Evolutionary conservation across 2,797 vertebrate genomes (phyloP), one percentile per base, ranked within the genome.

Genomic region (Acanthurus lineatus): DNA sequence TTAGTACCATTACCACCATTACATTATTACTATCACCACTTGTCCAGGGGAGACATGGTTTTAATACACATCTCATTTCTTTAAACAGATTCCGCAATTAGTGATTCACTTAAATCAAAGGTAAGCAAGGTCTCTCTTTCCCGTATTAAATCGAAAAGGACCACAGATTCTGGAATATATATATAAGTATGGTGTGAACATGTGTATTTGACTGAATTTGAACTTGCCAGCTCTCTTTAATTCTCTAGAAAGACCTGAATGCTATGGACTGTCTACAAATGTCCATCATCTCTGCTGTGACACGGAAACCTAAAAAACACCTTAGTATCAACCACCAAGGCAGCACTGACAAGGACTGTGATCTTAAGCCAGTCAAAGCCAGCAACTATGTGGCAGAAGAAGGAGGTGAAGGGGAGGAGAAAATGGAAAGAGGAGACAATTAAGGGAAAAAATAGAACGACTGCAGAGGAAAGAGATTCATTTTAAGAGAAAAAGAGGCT

Each of bases 251-350:
- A 92, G 97, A 97, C 40, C 90, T 92, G 12, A 96, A 93, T 66
- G 81, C 95, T 90, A 95, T 92, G 90, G 97, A 97, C 89, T 96
- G 97, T 92, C 96, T 97, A 79, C 88, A 96, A 89, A 95, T 95
- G 92, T 97, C 97, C 87, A 96, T 98, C 86, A 96, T 97, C 59
- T 97, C 96, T 0, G 97, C 96, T 0, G 95, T 97, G 73, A 96
- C 96, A 91, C 96, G 96, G 84, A 99, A 98, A 94, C 96, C 97
- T 86, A 98, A 96, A 90, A 99, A 97, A 95, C 89, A 94, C 89
- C 95, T 94, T 44, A 96, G 94, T 80, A 82, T 93, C 62, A 93
- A 94, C 58, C 89, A 92, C 5, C 73, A 93, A 12, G 96, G 95
- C 86, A 97, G 96, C 91, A 96, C 95, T 0, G 97, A 97, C 0